Percentiles rank a stretch among this genome's conserved stretches.
Conservation (phyloP, 2,888 invertebrate species). For the Epinotia brunnichana region DNA sequence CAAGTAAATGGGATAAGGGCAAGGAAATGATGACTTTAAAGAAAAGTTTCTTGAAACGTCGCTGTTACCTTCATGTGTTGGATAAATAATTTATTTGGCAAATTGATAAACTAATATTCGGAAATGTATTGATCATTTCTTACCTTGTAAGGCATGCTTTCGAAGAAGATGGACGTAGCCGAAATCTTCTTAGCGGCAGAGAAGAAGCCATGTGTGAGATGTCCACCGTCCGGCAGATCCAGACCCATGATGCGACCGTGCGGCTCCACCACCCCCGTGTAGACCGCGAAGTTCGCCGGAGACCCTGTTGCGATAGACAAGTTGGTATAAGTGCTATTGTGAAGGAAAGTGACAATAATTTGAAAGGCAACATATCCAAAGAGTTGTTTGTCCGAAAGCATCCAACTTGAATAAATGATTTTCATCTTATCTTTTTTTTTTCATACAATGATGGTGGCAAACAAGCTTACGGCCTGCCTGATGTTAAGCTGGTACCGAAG, state of each 20-base stretch:
- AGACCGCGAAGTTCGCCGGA: conserved; percentile 98
- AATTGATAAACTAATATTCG: neutral
- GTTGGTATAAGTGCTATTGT: neutral
- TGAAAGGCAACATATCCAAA: no score
- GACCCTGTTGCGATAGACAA: conserved; percentile 81
- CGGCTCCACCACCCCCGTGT: conserved; percentile 94
- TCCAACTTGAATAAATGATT: no score
- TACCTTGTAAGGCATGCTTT: conserved; percentile 99
- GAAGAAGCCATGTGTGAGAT: conserved; percentile 96
- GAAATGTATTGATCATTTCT: conserved; percentile 26
- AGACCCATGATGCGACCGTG: conserved; percentile 98
- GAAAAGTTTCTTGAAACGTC: no score
- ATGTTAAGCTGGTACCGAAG: no score
- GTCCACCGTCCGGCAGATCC: conserved; percentile 98
- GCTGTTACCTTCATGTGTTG: no score
- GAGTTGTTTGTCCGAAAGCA: no score
- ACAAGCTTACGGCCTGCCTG: no score
- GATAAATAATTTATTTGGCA: no score
- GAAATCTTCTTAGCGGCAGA: conserved; percentile 96
- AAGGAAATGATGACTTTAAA: no score
- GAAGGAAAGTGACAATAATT: neutral
- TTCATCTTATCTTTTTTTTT: no score
- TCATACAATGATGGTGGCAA: no score
- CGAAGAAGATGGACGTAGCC: conserved; percentile 98
- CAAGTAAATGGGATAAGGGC: no score